Evolutionary conservation across 2,113 vertebrate species (phyloP).

Genomic region (Fulica atra): DNA sequence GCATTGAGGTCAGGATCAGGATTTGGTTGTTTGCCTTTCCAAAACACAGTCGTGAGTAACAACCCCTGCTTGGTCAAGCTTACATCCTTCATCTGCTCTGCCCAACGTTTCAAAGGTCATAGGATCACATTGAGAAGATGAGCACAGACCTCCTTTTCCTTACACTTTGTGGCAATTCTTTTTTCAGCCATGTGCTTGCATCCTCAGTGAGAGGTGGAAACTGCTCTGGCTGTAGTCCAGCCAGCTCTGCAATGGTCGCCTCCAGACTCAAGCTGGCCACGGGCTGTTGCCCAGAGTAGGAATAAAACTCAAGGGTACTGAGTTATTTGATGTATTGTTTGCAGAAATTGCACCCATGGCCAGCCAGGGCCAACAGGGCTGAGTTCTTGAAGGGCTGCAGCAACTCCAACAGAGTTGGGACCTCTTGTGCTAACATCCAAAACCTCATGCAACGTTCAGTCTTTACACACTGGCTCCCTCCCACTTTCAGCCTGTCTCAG

Average conservation of each 20-base stretch:
- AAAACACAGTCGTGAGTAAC: background rate
- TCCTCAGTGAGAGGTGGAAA: background rate
- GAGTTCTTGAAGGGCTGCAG: background rate
- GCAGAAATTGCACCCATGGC: background rate
- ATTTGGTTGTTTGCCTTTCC: background rate
- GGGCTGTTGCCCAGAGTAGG: background rate
- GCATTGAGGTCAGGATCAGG: background rate
- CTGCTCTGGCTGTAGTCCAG: background rate
- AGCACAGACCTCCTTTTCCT: background rate
- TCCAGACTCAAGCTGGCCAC: background rate
- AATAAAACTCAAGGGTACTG: background rate
- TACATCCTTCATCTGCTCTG: background rate
- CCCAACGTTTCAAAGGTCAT: background rate
- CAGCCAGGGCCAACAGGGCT: background rate
- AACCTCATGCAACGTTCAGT: accelerated
- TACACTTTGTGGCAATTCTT: background rate
- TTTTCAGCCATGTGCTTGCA: background rate
- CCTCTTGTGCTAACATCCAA: background rate
- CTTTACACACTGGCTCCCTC: background rate
- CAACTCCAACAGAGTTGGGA: background rate
- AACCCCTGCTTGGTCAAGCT: background rate
- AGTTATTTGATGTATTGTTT: background rate
- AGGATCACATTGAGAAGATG: accelerated
- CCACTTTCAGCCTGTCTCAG: background rate
- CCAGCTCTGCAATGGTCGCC: background rate